Base-by-base conservation (phyloP, 92 coral and sea anemone genomes). In the Zoanthus gigantus region DNA sequence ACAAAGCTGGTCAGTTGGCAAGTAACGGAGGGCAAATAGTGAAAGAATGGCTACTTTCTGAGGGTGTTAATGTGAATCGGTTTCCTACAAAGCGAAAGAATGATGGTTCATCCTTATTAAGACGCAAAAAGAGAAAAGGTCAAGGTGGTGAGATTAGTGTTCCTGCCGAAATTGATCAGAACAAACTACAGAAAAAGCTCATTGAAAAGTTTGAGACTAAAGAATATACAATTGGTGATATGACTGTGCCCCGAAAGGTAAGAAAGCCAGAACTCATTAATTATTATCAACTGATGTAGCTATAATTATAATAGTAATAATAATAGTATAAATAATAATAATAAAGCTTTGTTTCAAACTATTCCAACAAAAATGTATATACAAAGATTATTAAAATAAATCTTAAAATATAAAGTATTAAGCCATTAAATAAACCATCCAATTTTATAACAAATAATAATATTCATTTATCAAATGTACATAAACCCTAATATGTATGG, bases 141-240 rank as follows among this genome's bases (percentile, higher is more conserved):
- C 82, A 32, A n/a, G 93, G 95, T 11, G 95, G 95, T 5, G 95
- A 92, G 82, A 87, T 90, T 32, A 82, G 86, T 29, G 78, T 92
- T 53, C 88, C 95, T 6, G 74, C 83, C 13, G 94, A 92, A 48
- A 48, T 75, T 75, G 58, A 31, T 69, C 87, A 48, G 85, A 83
- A 50, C 53, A 82, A 72, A 72, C 71, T 14, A 48, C 80, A 77
- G 87, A 90, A 34, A 90, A 61, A 61, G 69, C 69, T 61, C 29
- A 14, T 15, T 0, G 71, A 92, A 65, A 45, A 63, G 71, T 32
- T 92, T 31, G 23, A 53, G 46, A 50, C 67, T 77, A 37, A 34
- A 58, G 69, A 77, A 28, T 77, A 77, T 32, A 90, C 95, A 14
- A 75, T 90, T 77, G 93, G 92, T 14, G 87, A 92, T 60, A 80